A percentile compares a stretch with the other conserved stretches of the same genome.
These are phyloP conservation scores for Oligia strigilis DNA, from an alignment of 2,888 invertebrate genomes.

Conservation along the genomic window DNA sequence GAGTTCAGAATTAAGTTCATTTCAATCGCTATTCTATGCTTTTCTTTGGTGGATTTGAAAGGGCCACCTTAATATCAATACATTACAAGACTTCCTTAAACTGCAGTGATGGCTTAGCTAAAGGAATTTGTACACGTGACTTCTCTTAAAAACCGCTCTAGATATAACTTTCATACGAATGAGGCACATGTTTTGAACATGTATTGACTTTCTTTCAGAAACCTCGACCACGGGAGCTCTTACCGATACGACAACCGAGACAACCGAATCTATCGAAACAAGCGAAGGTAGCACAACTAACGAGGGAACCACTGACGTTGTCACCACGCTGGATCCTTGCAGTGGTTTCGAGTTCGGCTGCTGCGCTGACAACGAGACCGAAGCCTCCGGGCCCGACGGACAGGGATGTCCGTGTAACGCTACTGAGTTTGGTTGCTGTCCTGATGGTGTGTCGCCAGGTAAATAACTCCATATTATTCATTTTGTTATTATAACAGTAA, in stretches of 20 bases:
- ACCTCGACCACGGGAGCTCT: constrained; percentile 33
- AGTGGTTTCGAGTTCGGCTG: constrained; percentile 92
- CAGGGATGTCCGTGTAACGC: constrained; percentile 92
- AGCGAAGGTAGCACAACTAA: constrained; percentile 36
- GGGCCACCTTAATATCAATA: background rate
- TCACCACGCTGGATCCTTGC: constrained; percentile 82
- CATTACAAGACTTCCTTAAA: background rate
- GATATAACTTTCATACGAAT: background rate
- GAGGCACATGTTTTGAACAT: background rate
- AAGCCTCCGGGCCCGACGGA: constrained; percentile 91
- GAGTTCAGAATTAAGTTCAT: constrained; percentile 56
- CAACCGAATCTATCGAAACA: constrained; percentile 39
- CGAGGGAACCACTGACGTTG: constrained; percentile 49
- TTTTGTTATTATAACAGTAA: background rate
- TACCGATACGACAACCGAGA: constrained; percentile 48
- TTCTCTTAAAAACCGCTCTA: background rate
- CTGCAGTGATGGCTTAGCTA: background rate
- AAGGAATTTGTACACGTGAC: background rate
- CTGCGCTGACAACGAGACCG: constrained; percentile 92
- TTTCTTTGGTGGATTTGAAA: background rate
- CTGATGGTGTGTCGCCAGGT: constrained; percentile 92
- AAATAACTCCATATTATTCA: constrained; percentile 30
- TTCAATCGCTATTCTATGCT: background rate
- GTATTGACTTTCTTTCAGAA: constrained; percentile 30
- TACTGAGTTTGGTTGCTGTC: constrained; percentile 93